phyloP scores from a whole-genome alignment of 2,888 invertebrate genomes.

The Eristalis tenax region DNA sequence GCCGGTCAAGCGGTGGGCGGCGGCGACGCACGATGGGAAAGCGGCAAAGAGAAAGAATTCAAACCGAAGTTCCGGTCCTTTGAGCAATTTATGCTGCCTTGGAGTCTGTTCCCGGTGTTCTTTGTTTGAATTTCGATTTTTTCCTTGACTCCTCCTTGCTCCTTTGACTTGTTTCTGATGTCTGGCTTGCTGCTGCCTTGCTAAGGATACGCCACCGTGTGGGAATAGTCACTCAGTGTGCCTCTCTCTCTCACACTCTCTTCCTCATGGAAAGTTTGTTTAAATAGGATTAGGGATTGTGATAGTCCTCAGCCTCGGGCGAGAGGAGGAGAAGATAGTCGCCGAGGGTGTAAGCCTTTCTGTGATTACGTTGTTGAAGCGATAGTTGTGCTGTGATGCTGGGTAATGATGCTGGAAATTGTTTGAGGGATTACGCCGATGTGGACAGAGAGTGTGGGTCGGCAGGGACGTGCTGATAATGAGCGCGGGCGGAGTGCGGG shows the following conservation, averaged over 20 bases:
- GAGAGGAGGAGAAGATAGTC: background rate
- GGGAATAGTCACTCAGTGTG: background rate
- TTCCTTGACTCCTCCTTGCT: constrained; percentile 11
- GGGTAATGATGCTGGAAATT: constrained; percentile 9
- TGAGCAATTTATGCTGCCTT: constrained; percentile 35
- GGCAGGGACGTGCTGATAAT: background rate
- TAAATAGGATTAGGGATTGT: constrained; percentile 48
- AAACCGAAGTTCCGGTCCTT: constrained; percentile 30
- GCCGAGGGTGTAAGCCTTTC: constrained; percentile 14
- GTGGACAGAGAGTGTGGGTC: background rate
- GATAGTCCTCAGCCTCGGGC: constrained; percentile 26
- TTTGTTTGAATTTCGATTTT: constrained; percentile 31
- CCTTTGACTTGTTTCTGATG: background rate
- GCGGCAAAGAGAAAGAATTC: background rate
- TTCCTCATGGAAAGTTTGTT: constrained; percentile 25
- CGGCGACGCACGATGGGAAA: too few relatives aligned
- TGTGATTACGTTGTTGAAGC: background rate
- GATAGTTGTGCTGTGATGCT: background rate
- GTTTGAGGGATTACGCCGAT: background rate
- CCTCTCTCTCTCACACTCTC: background rate
- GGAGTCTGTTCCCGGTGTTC: constrained; percentile 14
- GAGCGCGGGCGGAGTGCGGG: background rate
- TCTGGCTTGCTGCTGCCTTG: background rate
- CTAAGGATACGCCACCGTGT: background rate
- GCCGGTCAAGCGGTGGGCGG: background rate